Evolutionary conservation across 2,888 invertebrate genomes (phyloP).

Genomic region (Chironomus riparius): DNA sequence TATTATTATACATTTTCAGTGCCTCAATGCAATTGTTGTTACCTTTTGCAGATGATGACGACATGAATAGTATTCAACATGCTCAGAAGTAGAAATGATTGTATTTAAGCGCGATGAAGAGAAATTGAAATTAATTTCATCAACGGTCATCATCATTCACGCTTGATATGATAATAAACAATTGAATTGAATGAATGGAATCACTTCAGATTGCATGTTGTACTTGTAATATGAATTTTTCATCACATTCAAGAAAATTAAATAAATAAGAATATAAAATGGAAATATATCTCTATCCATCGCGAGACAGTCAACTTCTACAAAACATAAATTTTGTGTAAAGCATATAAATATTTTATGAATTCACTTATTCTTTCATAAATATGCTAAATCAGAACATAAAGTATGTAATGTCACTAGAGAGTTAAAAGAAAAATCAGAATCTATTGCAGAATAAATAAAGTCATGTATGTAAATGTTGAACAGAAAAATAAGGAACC

Average conservation of each 20-base stretch:
- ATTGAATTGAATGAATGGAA: not conserved
- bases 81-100: not conserved
- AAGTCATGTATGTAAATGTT: too few relatives aligned
- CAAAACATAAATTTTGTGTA: too few relatives aligned
- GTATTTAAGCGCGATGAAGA: not conserved
- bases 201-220: not conserved
- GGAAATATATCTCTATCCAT: not conserved
- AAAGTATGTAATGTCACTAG: not conserved
- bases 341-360: not conserved
- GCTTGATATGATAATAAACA: slow-evolving; percentile 8
- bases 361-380: not conserved
- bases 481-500: not conserved
- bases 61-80: not conserved
- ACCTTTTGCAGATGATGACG: not conserved
- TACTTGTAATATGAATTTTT: not conserved
- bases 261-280: not conserved
- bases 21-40: not conserved
- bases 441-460: too few relatives aligned
- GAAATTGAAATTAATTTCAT: not conserved
- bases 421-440: too few relatives aligned
- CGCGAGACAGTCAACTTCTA: not conserved
- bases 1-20: not conserved
- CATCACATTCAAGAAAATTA: not conserved
- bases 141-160: slow-evolving; percentile 1
- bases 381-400: not conserved